Conservation (phyloP, 1,140 invertebrate genomes). For the Drosophila elegans region DNA sequence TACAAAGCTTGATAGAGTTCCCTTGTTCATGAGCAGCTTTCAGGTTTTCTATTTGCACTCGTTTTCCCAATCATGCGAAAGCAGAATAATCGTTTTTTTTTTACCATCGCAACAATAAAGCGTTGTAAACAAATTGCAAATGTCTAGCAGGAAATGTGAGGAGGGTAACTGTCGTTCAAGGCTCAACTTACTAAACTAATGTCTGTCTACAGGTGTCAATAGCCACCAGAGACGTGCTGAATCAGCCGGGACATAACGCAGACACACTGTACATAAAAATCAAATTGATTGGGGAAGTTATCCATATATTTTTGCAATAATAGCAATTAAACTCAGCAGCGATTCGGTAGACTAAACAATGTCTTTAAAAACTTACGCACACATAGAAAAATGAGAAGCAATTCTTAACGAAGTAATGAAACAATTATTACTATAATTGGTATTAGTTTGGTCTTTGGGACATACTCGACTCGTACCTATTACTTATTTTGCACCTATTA, state of each 20-base stretch:
- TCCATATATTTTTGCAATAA: neutral
- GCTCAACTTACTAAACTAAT: slow-evolving; percentile 16
- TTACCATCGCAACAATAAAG: neutral
- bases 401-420: too few relatives aligned
- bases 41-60: neutral
- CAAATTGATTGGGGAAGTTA: neutral
- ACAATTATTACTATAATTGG: too few relatives aligned
- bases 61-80: neutral
- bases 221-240: slow-evolving; percentile 7
- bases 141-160: slow-evolving; percentile 14
- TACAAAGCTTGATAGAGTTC: slow-evolving; percentile 5
- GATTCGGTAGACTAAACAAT: neutral
- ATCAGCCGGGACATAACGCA: slow-evolving; percentile 28
- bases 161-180: slow-evolving; percentile 26
- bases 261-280: slow-evolving; percentile 20
- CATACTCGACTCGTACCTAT: too few relatives aligned
- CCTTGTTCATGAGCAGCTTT: neutral
- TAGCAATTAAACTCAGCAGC: neutral
- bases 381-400: too few relatives aligned
- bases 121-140: slow-evolving; percentile 31
- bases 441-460: too few relatives aligned
- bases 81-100: neutral
- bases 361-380: neutral
- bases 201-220: slow-evolving; percentile 43
- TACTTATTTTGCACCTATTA: too few relatives aligned